Evolutionary conservation across 2,888 invertebrate genomes (phyloP).

Genomic region (Dendrolimus pini): DNA sequence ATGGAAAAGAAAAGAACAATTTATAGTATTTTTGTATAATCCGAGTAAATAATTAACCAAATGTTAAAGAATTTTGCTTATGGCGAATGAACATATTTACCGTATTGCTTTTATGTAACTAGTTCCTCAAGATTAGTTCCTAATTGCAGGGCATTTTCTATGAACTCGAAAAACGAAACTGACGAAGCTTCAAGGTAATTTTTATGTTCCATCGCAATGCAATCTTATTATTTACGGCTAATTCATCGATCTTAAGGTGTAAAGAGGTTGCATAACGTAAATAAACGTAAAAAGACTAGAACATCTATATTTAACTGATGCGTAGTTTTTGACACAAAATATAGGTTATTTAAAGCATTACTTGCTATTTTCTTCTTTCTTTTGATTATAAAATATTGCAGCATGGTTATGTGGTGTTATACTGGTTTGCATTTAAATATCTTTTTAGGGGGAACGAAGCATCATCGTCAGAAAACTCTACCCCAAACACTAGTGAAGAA

Average conservation of each 20-base stretch:
- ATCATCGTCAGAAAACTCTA: slow-evolving; percentile 63
- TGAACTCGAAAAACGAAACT: slow-evolving; percentile 74
- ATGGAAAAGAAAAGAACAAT: slow-evolving; percentile 38
- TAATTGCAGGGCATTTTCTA: slow-evolving; percentile 61
- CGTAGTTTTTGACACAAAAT: slow-evolving; percentile 21
- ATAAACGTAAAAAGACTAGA: slow-evolving; percentile 7
- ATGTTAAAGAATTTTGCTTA: slow-evolving; percentile 15
- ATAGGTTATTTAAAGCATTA: slow-evolving; percentile 55
- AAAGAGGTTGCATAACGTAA: background rate
- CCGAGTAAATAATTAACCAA: slow-evolving; percentile 8
- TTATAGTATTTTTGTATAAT: slow-evolving; percentile 46
- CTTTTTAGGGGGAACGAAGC: slow-evolving; percentile 70
- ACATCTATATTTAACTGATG: slow-evolving; percentile 16
- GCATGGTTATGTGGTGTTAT: background rate
- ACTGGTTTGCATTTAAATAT: slow-evolving; percentile 6
- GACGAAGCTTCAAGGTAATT: slow-evolving; percentile 77
- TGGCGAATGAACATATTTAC: slow-evolving; percentile 36
- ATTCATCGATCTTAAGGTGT: background rate
- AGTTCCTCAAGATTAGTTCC: slow-evolving; percentile 41
- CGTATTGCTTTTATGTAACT: slow-evolving; percentile 42
- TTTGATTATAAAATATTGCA: slow-evolving; percentile 27
- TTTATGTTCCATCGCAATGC: slow-evolving; percentile 3
- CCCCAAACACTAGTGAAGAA: slow-evolving; percentile 52
- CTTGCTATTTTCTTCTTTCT: slow-evolving; percentile 67
- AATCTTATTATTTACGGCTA: too few species aligned